phyloP scores from a whole-genome alignment of 2,113 vertebrate genomes.

The Scomber colias region DNA sequence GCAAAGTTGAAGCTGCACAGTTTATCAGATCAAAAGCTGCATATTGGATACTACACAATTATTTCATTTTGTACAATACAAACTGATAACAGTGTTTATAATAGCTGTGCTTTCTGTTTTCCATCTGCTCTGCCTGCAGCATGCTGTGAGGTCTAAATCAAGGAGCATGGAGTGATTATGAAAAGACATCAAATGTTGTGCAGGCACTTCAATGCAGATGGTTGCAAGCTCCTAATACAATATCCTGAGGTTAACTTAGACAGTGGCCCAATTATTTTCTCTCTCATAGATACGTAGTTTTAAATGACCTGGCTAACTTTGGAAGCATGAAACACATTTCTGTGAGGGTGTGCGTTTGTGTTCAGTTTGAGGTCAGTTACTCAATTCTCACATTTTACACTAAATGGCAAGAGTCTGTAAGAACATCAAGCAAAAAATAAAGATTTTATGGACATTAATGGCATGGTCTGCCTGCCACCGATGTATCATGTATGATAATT shows the following conservation, averaged over 20 bases:
- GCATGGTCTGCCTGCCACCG: no score
- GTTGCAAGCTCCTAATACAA: not conserved
- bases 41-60: not conserved
- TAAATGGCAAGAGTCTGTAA: not conserved
- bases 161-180: constrained; percentile 5
- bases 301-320: not conserved
- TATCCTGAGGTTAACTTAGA: no score
- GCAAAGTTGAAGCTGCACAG: constrained; percentile 4
- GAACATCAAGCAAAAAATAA: not conserved
- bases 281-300: not conserved
- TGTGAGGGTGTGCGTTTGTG: not conserved
- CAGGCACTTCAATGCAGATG: constrained; percentile 51
- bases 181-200: constrained; percentile 6
- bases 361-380: constrained; percentile 3
- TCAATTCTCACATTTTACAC: constrained; percentile 7
- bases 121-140: constrained; percentile 12
- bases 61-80: not conserved
- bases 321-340: no score
- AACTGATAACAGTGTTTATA: not conserved
- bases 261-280: no score
- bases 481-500: no score
- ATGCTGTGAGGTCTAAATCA: constrained; percentile 1
- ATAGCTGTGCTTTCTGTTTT: not conserved
- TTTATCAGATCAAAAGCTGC: constrained; percentile 16
- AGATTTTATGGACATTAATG: not conserved